Conservation (phyloP, 2,113 vertebrate species). For the Rhinolophus sinicus region DNA sequence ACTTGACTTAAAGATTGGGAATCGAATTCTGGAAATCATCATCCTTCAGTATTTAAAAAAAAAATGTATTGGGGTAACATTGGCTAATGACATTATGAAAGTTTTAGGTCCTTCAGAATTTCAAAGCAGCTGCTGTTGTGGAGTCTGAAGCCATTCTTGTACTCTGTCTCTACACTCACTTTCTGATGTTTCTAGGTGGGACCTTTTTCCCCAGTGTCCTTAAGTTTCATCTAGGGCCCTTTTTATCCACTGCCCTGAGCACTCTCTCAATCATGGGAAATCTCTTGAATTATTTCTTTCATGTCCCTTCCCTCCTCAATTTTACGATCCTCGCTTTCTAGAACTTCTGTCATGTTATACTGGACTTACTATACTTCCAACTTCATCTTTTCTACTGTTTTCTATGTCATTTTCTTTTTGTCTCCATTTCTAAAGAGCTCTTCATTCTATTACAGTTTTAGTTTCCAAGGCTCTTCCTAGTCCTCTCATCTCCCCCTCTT, state of each 20-base stretch:
- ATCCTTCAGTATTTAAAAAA: not conserved
- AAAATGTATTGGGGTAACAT: not conserved
- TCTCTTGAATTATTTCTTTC: not conserved
- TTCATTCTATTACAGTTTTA: not conserved
- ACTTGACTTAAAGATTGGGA: not conserved
- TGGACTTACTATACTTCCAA: not conserved
- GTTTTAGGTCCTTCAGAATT: not conserved
- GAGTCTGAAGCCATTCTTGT: not conserved
- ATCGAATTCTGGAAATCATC: not conserved
- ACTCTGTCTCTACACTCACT: too few species aligned
- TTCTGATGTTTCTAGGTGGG: rapidly evolving
- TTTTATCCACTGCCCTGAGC: too few species aligned
- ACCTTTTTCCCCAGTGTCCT: not conserved
- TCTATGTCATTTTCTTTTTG: not conserved
- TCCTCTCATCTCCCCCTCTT: not conserved
- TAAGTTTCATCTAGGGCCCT: not conserved
- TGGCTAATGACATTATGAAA: not conserved
- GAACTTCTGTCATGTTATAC: not conserved
- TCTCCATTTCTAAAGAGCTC: not conserved
- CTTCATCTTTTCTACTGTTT: not conserved
- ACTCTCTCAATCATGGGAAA: not conserved
- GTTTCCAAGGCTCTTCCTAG: not conserved
- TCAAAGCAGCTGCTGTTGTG: not conserved
- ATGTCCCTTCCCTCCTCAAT: not conserved
- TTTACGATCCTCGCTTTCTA: not conserved